Percentiles rank a stretch among this genome's conserved stretches.
Evolutionary conservation across 1,140 invertebrate genomes (phyloP).

Genomic region (Apis florea): DNA sequence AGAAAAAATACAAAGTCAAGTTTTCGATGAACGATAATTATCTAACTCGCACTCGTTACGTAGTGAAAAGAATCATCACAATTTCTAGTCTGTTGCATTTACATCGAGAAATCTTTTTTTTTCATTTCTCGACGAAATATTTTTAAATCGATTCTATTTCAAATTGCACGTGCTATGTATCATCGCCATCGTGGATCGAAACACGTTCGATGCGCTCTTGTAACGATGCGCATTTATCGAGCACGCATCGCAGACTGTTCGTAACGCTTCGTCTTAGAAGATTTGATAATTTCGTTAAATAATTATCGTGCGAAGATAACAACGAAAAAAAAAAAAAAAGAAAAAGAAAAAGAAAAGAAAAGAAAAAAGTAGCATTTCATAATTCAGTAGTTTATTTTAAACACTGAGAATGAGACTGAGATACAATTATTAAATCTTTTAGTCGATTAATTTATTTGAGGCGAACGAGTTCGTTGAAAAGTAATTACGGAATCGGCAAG

Average conservation of each 20-base stretch:
- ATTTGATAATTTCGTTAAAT: conserved; percentile 13
- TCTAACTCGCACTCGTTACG: neutral
- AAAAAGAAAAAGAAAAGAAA: neutral
- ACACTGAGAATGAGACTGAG: conserved; percentile 47
- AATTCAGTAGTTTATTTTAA: neutral
- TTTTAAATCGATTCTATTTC: conserved; percentile 50
- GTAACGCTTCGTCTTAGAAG: neutral
- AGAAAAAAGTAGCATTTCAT: neutral
- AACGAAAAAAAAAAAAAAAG: neutral
- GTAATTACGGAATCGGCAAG: neutral
- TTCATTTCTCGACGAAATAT: conserved; percentile 19
- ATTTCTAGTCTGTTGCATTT: conserved; percentile 67
- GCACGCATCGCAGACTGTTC: neutral
- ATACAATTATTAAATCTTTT: conserved; percentile 14
- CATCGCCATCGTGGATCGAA: conserved; percentile 11
- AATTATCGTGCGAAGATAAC: neutral
- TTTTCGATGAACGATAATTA: neutral
- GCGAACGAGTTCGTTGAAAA: neutral
- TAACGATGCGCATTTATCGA: conserved; percentile 8
- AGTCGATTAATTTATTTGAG: conserved; percentile 49
- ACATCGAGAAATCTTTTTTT: conserved; percentile 17
- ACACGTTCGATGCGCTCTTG: conserved; percentile 8
- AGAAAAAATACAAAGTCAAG: neutral
- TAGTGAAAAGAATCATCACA: conserved; percentile 26
- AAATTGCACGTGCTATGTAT: conserved; percentile 3